Percentiles rank a stretch among this genome's conserved stretches.
phyloP scores from a whole-genome alignment of 2,797 vertebrate genomes.

The Sphenopsis melanotis region DNA sequence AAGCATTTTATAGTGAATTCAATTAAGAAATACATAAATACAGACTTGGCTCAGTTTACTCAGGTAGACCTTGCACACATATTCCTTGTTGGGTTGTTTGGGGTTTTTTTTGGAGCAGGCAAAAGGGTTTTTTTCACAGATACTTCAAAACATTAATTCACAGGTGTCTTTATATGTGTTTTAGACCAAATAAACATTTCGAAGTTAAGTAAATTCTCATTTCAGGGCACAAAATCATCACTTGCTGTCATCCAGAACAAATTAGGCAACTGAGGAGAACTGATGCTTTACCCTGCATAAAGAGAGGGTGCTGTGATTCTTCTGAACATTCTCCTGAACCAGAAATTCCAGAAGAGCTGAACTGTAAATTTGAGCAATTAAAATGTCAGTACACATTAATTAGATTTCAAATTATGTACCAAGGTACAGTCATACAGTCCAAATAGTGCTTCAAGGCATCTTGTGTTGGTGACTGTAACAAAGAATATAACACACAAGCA shows the following conservation, averaged over 20 bases:
- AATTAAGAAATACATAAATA: neutral
- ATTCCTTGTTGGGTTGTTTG: rapidly evolving
- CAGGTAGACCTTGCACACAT: neutral
- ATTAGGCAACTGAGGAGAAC: neutral
- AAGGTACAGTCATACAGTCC: neutral
- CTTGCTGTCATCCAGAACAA: neutral
- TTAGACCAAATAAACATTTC: neutral
- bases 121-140: neutral
- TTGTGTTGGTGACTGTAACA: neutral
- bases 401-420: neutral
- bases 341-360: neutral
- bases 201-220: neutral
- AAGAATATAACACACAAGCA: neutral
- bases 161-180: neutral
- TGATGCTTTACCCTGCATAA: neutral
- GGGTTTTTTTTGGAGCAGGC: rapidly evolving
- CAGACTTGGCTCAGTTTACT: neutral
- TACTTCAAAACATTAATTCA: neutral
- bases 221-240: neutral
- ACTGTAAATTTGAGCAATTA: neutral
- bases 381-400: neutral
- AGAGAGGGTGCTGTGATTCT: neutral
- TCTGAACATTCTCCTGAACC: neutral
- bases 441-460: neutral
- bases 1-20: neutral